Evolutionary conservation across 2,113 vertebrate species (phyloP), one percentile per base, ranked within the genome.

Genomic region (Platichthys flesus): DNA sequence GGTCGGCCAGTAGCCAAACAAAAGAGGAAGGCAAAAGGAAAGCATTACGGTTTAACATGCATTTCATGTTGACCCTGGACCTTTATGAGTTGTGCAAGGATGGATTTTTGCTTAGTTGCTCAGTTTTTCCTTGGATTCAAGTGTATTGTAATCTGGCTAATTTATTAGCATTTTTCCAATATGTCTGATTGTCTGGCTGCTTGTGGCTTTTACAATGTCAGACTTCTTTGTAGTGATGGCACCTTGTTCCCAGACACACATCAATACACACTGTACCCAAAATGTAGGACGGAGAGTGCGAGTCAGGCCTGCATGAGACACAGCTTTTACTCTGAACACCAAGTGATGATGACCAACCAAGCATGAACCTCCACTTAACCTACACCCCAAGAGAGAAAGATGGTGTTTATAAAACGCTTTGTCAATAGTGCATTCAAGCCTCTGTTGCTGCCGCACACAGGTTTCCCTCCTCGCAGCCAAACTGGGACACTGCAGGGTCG

Each of bases 311-410:
- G 73, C 28, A 42, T 26, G 40, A 49, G 45, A 60, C 62, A 63
- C 55, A 57, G 71, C 42, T 71, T 76, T 72, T 71, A 55, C 78
- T 79, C 6, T n/a, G 8, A 85, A 78, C 77, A 66, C 64, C 74
- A 63, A 71, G 78, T 72, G 71, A 82, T 70, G 74, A 74, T 68
- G 74, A 56, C 61, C 76, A 79, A 55, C 85, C 80, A 76, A 83
- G 89, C 89, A 65, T 90, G 78, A 90, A 78, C 65, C 76, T 79
- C 77, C 85, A 86, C 76, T 54, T 54, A 54, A 54, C 47, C 47
- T 0, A 20, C 47, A 9, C 47, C 47, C 47, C 54, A 13, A 13
- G n/a, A 67, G 24, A 52, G 71, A 47, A 31, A 72, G 67, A 75
- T n/a, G 55, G 60, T 31, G 61, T 67, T 82, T 2, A 0, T 57